Conservation (phyloP, 2,113 vertebrate species). For the Heptranchias perlo region DNA sequence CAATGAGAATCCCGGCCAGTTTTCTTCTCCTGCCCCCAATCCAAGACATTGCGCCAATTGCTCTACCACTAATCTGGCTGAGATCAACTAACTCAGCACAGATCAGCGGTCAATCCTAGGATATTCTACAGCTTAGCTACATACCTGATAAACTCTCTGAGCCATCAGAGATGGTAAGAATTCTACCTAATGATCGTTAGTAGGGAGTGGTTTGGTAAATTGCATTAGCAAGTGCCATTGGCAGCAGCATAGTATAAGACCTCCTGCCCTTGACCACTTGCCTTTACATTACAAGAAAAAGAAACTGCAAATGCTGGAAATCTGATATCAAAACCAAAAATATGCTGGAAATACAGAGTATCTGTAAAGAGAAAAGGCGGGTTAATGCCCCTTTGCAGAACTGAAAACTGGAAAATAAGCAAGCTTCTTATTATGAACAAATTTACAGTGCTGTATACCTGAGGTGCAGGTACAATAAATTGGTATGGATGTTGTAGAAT, state of each 20-base stretch:
- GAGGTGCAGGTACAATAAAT: neutral
- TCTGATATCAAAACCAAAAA: neutral
- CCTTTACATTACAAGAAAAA: neutral
- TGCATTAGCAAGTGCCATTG: neutral
- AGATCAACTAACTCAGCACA: neutral
- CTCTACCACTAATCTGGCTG: too few species aligned
- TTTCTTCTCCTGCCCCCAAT: too few species aligned
- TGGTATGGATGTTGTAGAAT: neutral
- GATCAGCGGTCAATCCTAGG: neutral
- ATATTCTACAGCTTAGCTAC: neutral
- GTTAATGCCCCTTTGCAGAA: neutral
- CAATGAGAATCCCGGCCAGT: too few species aligned
- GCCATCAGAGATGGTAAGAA: neutral
- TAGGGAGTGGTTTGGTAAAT: neutral
- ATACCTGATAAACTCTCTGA: neutral
- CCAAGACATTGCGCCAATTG: too few species aligned
- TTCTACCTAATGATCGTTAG: neutral
- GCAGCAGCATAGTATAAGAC: neutral
- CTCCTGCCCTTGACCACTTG: neutral
- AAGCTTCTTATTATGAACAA: neutral
- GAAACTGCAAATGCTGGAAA: neutral
- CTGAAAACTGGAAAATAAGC: neutral
- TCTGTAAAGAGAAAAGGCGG: neutral
- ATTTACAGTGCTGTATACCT: neutral
- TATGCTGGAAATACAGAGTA: neutral